Evolutionary conservation across 2,797 vertebrate genomes (phyloP).

Genomic region (Bothrops alternatus): DNA sequence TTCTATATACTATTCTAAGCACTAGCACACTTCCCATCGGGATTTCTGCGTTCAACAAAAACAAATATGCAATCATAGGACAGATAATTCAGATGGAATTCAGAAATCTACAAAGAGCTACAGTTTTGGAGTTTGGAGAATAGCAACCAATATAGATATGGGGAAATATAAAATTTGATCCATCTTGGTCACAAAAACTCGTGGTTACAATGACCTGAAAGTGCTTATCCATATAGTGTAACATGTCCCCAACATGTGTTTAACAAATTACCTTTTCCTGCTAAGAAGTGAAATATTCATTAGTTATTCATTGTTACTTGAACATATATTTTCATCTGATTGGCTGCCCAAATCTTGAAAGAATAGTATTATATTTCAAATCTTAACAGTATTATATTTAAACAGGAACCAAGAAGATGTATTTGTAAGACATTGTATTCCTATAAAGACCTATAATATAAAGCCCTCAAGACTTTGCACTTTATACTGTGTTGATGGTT

Average conservation of each 20-base stretch:
- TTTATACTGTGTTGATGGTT: background rate
- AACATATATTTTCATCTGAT: constrained; percentile 34
- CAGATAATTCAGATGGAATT: background rate
- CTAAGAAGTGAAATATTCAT: constrained; percentile 32
- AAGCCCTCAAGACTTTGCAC: background rate
- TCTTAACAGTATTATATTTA: constrained; percentile 35
- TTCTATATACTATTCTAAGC: background rate
- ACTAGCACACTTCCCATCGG: background rate
- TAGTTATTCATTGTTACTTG: constrained; percentile 29
- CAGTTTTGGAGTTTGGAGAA: background rate
- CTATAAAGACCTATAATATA: background rate
- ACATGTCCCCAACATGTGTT: constrained; percentile 7
- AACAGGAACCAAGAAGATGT: constrained; percentile 11
- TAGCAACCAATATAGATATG: background rate
- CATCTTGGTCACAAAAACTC: background rate
- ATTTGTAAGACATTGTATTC: constrained; percentile 6
- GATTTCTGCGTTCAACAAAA: background rate
- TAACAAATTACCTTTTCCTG: constrained; percentile 23
- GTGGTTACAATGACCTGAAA: background rate
- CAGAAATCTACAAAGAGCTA: background rate
- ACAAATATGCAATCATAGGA: background rate
- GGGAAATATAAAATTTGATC: background rate
- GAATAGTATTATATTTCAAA: constrained; percentile 35
- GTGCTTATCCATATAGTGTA: background rate
- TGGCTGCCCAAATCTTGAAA: constrained; percentile 17